Evolutionary conservation across 2,113 vertebrate species (phyloP).

Genomic region (Bubo bubo): DNA sequence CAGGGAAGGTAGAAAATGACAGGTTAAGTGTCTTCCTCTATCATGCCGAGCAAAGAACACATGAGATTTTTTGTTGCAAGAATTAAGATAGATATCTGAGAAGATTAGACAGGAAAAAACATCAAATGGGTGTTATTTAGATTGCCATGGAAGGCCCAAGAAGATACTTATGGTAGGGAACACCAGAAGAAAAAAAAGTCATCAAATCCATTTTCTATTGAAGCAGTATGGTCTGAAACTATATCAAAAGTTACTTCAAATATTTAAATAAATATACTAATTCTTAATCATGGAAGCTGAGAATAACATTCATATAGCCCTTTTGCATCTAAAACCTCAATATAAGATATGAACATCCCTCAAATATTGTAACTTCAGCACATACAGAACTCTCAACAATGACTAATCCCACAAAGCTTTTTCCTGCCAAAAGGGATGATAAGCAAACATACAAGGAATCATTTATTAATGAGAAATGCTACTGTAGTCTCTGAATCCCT

Average conservation of each 20-base stretch:
- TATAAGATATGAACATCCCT: background rate
- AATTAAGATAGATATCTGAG: background rate
- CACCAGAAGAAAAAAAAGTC: background rate
- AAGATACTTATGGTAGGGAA: background rate
- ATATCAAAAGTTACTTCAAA: background rate
- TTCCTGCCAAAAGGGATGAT: background rate
- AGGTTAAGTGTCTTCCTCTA: background rate
- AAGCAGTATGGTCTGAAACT: background rate
- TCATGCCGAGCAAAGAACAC: background rate
- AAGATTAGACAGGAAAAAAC: background rate
- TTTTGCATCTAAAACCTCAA: background rate
- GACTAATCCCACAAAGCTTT: background rate
- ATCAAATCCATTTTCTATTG: background rate
- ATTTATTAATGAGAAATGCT: conserved; percentile 35
- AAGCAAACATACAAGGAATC: background rate
- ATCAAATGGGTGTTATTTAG: background rate
- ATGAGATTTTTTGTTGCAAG: background rate
- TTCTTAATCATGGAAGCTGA: background rate
- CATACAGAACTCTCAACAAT: background rate
- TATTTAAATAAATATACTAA: background rate
- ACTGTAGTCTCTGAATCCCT: background rate
- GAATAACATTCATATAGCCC: background rate
- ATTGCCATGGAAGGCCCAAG: background rate
- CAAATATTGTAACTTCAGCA: background rate
- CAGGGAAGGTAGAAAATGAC: background rate